Percentiles rank a stretch among this genome's conserved stretches.
Evolutionary conservation across 53 echinoderm and acorn worm species (phyloP).

Genomic region (Actinopyga echinites): DNA sequence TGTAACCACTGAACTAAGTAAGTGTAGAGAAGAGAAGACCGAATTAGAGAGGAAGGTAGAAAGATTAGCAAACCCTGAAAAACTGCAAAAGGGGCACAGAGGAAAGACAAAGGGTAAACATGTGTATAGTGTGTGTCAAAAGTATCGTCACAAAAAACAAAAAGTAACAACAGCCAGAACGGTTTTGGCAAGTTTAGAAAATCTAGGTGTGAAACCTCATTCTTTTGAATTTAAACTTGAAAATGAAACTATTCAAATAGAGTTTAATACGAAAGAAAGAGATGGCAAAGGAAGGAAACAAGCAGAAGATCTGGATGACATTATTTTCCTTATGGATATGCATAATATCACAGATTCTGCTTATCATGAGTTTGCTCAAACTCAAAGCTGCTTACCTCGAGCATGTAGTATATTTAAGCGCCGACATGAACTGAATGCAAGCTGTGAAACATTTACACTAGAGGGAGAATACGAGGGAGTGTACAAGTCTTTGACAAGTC

Average conservation of each 20-base stretch:
- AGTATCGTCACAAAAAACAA: background rate
- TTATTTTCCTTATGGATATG: too few species aligned
- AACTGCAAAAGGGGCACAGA: background rate
- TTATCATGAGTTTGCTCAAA: slow-evolving; percentile 69
- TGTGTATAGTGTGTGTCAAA: background rate
- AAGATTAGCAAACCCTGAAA: slow-evolving; percentile 33
- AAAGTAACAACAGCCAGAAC: background rate
- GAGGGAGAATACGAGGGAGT: slow-evolving; percentile 54
- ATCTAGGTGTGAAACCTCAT: background rate
- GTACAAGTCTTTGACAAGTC: slow-evolving; percentile 43
- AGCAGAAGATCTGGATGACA: too few species aligned
- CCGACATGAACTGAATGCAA: slow-evolving; percentile 39
- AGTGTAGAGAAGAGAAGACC: slow-evolving; percentile 18
- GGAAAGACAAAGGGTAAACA: background rate
- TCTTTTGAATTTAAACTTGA: slow-evolving; percentile 22
- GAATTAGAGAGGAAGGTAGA: background rate
- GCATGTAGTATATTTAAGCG: slow-evolving; percentile 41
- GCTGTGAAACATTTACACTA: slow-evolving; percentile 35
- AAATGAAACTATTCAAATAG: slow-evolving; percentile 31
- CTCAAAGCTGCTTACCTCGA: slow-evolving; percentile 36
- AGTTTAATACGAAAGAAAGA: too few species aligned
- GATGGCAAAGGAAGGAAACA: too few species aligned
- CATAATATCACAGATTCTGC: slow-evolving; percentile 46
- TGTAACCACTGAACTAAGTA: slow-evolving; percentile 23
- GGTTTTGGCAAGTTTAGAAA: background rate